Conservation (phyloP, 2,797 vertebrate genomes). For the Brachyrhaphis roseni region DNA sequence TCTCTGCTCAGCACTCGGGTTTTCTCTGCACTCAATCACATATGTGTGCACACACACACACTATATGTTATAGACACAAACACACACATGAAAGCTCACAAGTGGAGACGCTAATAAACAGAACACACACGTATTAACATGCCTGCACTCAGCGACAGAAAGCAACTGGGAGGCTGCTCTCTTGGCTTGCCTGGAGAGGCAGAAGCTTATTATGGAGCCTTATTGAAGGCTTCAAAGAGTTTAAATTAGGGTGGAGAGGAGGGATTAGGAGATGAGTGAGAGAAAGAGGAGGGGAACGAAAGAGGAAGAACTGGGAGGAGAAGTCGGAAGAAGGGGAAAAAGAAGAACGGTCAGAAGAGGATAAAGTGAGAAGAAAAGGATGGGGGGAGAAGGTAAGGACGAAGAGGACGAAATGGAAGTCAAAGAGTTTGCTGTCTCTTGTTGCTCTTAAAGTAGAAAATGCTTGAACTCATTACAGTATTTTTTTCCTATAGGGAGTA, state of each 20-base stretch:
- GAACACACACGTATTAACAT: slow-evolving; percentile 61
- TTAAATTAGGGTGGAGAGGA: slow-evolving; percentile 82
- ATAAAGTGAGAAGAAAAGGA: slow-evolving; percentile 46
- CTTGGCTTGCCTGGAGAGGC: slow-evolving; percentile 78
- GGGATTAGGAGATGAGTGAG: slow-evolving; percentile 74
- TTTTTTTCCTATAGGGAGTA: slow-evolving; percentile 61
- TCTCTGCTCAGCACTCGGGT: slow-evolving; percentile 56
- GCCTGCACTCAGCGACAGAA: slow-evolving; percentile 66
- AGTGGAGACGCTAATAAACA: slow-evolving; percentile 68
- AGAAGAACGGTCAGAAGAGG: slow-evolving; percentile 51
- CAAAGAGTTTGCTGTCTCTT: slow-evolving; percentile 66
- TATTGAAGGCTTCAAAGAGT: slow-evolving; percentile 83
- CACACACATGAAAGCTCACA: slow-evolving; percentile 64
- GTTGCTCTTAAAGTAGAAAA: slow-evolving; percentile 61
- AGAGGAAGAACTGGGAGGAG: slow-evolving; percentile 57
- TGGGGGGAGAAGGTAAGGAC: slow-evolving; percentile 43
- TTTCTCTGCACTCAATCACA: slow-evolving; percentile 37
- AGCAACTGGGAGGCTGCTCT: slow-evolving; percentile 76
- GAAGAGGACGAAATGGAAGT: slow-evolving; percentile 49
- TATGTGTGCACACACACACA: slow-evolving; percentile 16
- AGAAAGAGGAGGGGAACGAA: slow-evolving; percentile 67
- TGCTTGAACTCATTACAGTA: slow-evolving; percentile 64
- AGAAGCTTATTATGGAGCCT: slow-evolving; percentile 82
- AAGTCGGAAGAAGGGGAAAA: slow-evolving; percentile 50
- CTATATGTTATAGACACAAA: slow-evolving; percentile 50